These are phyloP conservation scores for Cyclophora punctaria DNA, from an alignment of 2,888 invertebrate genomes.

Conservation along the genomic window DNA sequence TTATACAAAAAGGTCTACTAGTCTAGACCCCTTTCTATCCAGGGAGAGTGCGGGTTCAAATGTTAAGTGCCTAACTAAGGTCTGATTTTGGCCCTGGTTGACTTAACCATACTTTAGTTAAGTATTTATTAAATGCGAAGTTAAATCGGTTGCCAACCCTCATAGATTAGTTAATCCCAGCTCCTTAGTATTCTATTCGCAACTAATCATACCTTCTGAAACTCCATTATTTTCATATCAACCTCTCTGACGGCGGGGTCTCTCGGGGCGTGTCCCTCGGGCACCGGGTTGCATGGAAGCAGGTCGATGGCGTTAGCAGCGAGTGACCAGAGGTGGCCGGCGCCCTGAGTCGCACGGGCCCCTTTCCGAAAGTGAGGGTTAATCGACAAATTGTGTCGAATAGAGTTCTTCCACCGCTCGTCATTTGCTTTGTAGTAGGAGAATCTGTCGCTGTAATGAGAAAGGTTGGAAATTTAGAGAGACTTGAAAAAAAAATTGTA, in stretches of 20 bases:
- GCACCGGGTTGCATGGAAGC: slow-evolving; percentile 40
- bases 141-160: too few species aligned
- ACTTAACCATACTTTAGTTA: too few species aligned
- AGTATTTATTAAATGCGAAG: too few species aligned
- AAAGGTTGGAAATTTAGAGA: too few species aligned
- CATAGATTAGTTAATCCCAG: background rate
- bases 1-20: too few species aligned
- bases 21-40: too few species aligned
- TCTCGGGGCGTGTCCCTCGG: slow-evolving; percentile 33
- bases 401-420: slow-evolving; percentile 95
- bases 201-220: slow-evolving; percentile 46
- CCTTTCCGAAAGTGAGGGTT: slow-evolving; percentile 94
- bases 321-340: slow-evolving; percentile 92
- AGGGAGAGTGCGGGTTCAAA: too few species aligned
- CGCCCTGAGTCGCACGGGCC: slow-evolving; percentile 88
- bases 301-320: slow-evolving; percentile 76
- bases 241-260: slow-evolving; percentile 23
- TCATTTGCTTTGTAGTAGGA: slow-evolving; percentile 93
- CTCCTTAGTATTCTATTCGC: background rate
- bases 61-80: too few species aligned
- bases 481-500: too few species aligned
- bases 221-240: slow-evolving; percentile 43
- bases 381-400: slow-evolving; percentile 91
- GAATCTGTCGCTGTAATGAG: slow-evolving; percentile 83
- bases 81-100: too few species aligned